Percentiles rank a stretch among this genome's conserved stretches.
Evolutionary conservation across 2,797 vertebrate genomes (phyloP).

Genomic region (Sebastes cheni): DNA sequence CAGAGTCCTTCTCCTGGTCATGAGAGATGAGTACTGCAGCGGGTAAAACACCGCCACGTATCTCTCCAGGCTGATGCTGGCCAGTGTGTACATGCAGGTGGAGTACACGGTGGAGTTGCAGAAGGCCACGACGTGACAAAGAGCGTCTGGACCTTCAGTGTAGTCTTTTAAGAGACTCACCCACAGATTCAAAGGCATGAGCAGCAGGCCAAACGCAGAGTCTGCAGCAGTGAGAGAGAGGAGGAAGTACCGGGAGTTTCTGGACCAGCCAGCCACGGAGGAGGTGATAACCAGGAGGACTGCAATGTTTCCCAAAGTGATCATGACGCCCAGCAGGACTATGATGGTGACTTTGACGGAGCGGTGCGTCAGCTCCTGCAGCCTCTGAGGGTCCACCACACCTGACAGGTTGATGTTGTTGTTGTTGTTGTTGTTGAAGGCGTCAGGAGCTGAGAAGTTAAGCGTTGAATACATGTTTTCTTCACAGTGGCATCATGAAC

Average conservation of each 20-base stretch:
- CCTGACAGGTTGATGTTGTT: constrained; percentile 32
- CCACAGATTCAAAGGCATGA: constrained; percentile 87
- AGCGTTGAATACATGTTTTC: constrained; percentile 54
- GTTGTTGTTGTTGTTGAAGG: constrained; percentile 37
- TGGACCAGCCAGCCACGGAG: constrained; percentile 87
- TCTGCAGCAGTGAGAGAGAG: constrained; percentile 86
- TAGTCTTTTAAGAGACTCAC: constrained; percentile 82
- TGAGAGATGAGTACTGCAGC: constrained; percentile 78
- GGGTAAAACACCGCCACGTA: constrained; percentile 88
- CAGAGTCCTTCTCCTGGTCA: constrained; percentile 80
- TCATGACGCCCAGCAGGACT: constrained; percentile 80
- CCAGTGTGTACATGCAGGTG: constrained; percentile 87
- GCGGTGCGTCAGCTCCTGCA: constrained; percentile 69
- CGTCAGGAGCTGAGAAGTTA: constrained; percentile 44
- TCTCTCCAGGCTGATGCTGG: constrained; percentile 84
- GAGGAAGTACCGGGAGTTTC: constrained; percentile 85
- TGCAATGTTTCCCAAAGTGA: constrained; percentile 84
- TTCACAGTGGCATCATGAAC: constrained; percentile 40
- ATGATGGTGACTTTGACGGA: constrained; percentile 83
- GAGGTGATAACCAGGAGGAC: constrained; percentile 86
- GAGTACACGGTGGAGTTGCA: constrained; percentile 85
- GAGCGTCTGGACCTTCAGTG: constrained; percentile 74
- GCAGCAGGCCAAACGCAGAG: constrained; percentile 83
- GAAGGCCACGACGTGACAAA: constrained; percentile 86
- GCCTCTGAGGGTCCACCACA: constrained; percentile 39